Evolutionary conservation across 2,888 invertebrate genomes (phyloP), one percentile per base, ranked within the genome.

Genomic region (Coecobrya sp.): DNA sequence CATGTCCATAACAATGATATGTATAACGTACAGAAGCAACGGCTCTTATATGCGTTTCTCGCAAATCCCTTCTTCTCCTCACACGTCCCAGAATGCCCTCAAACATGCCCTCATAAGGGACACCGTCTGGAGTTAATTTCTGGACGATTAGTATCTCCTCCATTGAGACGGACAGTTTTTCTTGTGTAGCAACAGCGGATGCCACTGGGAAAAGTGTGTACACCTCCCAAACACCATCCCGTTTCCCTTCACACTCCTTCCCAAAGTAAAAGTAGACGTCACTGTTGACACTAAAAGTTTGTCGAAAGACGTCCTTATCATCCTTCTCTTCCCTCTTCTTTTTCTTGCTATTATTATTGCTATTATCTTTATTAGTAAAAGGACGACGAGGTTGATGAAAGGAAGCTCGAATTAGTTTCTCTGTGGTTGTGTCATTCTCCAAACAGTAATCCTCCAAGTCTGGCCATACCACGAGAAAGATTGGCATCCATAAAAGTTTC

Each of bases 401-500:
- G 52, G 52, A 68, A 70, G 70, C 86, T 86, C 68, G 86, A 45
- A 88, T 76, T 30, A 88, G 79, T 62, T 25, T 65, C 59, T 88
- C 45, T n/a, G 62, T 59, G 42, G 79, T 65, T 59, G 65, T 45
- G 36, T 79, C 88, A 79, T 88, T 73, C 45, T 25, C 16, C 36
- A 36, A 36, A 49, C 88, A 88, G 65, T 88, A 88, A 88, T 88
- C 88, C 25, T 79, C 79, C 36, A 79, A 49, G 55, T 88, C 88
- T 62, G 88, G 88, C 88, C 88, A 88, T 62, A 88, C 42, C 42
- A 88, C 65, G n/a, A 88, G 88, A 45, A 88, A 88, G 19, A 88
- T n/a, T 22, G 88, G 88, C 88, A 88, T 76, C 88, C 88, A 88
- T 55, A 88, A 88, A 79, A 88, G 88, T 88, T 79, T 55, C 1